Conservation (phyloP, 1,140 invertebrate species). For the Zaprionus camerounensis region DNA sequence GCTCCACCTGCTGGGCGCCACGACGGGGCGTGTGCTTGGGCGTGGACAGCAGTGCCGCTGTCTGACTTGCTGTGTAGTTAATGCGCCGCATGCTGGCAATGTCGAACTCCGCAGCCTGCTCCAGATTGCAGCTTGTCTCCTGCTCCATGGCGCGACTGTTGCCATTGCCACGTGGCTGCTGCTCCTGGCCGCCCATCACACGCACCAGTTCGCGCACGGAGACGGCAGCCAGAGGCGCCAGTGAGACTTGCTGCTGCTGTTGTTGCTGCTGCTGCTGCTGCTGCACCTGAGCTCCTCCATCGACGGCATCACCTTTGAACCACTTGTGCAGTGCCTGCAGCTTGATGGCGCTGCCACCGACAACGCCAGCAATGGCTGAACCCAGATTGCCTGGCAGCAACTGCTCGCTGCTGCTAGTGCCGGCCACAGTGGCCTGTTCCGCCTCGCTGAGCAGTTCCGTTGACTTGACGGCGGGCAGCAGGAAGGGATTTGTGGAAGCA, state of each 20-base stretch:
- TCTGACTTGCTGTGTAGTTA: conserved; percentile 76
- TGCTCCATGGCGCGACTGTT: conserved; percentile 85
- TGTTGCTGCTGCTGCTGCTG: conserved; percentile 10
- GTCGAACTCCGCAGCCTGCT: conserved; percentile 63
- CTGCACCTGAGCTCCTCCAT: conserved; percentile 49
- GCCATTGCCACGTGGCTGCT: conserved; percentile 88
- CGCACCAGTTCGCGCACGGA: conserved; percentile 92
- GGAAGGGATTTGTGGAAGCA: conserved; percentile 86
- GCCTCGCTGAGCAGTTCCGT: conserved; percentile 26
- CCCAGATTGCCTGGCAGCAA: conserved; percentile 70
- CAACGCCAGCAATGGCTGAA: conserved; percentile 81
- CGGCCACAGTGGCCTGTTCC: conserved; percentile 23
- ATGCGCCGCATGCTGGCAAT: conserved; percentile 64
- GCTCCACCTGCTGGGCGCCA: conserved; percentile 11
- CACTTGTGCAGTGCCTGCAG: conserved; percentile 89
- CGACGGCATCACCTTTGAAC: conserved; percentile 87
- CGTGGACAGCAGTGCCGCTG: conserved; percentile 73
- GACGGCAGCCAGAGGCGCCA: conserved; percentile 86
- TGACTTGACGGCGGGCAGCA: conserved; percentile 85
- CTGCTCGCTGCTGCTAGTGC: conserved; percentile 35
- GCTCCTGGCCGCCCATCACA: conserved; percentile 87
- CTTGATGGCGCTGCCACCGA: conserved; percentile 86
- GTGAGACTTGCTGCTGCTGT: neutral
- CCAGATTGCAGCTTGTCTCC: conserved; percentile 69
- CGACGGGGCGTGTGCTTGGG: conserved; percentile 77